Percentiles rank a stretch among this genome's conserved stretches.
Evolutionary conservation across 2,797 vertebrate genomes (phyloP).

Genomic region (Euthynnus affinis): DNA sequence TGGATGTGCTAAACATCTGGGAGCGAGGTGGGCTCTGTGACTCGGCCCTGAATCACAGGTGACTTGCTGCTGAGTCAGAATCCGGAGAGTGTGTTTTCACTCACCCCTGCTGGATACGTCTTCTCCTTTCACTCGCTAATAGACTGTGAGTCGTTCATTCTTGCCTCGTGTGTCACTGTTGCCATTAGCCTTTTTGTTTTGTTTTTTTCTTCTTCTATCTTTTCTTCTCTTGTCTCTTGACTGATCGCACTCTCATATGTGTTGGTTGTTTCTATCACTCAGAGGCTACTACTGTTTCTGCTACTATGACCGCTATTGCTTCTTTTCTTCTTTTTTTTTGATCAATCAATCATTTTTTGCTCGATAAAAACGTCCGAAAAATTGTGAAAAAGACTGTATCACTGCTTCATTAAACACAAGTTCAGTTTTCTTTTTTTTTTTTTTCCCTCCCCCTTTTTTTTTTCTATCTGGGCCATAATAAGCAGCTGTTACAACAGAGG

Average conservation of each 20-base stretch:
- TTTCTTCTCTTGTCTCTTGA: conserved; percentile 31
- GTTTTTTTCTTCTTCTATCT: not conserved
- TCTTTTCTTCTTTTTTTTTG: not conserved
- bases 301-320: not conserved
- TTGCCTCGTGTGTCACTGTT: conserved; percentile 48
- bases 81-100: conserved; percentile 30
- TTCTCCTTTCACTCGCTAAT: conserved; percentile 22
- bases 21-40: conserved; percentile 52
- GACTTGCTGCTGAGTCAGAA: conserved; percentile 74
- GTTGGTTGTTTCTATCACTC: conserved; percentile 43
- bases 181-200: not conserved
- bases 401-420: conserved; percentile 15
- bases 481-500: conserved; percentile 64
- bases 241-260: conserved; percentile 19
- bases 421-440: conserved; percentile 9
- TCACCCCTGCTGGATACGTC: conserved; percentile 23
- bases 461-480: conserved; percentile 26
- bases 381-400: not conserved
- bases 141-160: conserved; percentile 56
- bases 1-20: conserved; percentile 75
- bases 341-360: not conserved
- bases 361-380: not conserved
- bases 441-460: not conserved
- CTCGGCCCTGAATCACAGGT: conserved; percentile 77
- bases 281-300: not conserved